A percentile compares a stretch with the other conserved stretches of the same genome.
These are phyloP conservation scores for Phymastichus coffea DNA, from an alignment of 1,140 invertebrate genomes.

Conservation along the genomic window DNA sequence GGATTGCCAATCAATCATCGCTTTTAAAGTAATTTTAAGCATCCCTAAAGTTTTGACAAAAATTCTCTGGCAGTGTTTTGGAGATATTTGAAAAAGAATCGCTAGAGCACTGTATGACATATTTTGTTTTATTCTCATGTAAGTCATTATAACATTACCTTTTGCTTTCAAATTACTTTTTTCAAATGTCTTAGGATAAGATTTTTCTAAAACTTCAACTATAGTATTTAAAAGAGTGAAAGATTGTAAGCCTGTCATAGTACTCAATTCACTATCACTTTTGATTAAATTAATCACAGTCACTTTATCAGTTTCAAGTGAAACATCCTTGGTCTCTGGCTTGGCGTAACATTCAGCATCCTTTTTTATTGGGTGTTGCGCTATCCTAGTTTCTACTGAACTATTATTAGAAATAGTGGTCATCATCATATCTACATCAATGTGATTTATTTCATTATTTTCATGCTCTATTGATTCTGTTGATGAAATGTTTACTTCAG, in stretches of 20 bases:
- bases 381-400: too few relatives aligned
- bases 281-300: constrained; percentile 6
- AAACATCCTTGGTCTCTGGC: not conserved
- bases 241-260: constrained; percentile 13
- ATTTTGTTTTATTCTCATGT: constrained; percentile 22
- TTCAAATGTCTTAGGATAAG: not conserved
- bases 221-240: constrained; percentile 17
- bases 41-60: constrained; percentile 4
- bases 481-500: too few relatives aligned
- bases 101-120: constrained; percentile 13
- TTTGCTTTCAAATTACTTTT: not conserved
- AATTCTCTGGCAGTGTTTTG: constrained; percentile 9
- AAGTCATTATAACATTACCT: constrained; percentile 22
- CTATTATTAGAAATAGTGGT: too few relatives aligned
- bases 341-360: not conserved
- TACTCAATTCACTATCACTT: constrained; percentile 12
- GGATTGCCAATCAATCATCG: constrained; percentile 9
- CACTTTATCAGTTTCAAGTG: constrained; percentile 1
- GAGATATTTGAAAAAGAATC: constrained; percentile 4
- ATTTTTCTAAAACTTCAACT: not conserved
- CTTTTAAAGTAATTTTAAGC: constrained; percentile 11
- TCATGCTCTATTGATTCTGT: not conserved
- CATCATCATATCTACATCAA: not conserved
- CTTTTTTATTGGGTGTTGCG: not conserved
- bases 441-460: not conserved